A percentile compares a stretch with the other conserved stretches of the same genome.
Evolutionary conservation across 2,797 vertebrate genomes (phyloP).

Genomic region (Myotis vivesi): DNA sequence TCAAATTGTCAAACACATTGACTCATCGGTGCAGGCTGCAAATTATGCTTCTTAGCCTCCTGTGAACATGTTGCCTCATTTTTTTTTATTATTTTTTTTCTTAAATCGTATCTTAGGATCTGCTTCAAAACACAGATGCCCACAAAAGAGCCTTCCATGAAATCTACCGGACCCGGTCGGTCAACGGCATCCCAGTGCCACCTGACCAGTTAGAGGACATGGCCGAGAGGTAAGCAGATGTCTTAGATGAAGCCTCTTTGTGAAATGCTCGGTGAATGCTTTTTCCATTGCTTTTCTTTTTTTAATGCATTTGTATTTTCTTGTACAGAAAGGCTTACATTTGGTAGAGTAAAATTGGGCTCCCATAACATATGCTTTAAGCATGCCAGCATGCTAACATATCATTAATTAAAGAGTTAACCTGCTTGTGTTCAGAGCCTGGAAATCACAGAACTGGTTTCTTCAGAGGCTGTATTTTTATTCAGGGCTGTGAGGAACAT

Average conservation of each 20-base stretch:
- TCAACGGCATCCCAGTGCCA: constrained; percentile 96
- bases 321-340: constrained; percentile 24
- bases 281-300: constrained; percentile 54
- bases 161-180: constrained; percentile 94
- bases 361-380: constrained; percentile 27
- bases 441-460: constrained; percentile 60
- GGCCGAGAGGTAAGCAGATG: constrained; percentile 92
- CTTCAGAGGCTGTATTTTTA: constrained; percentile 70
- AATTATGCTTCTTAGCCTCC: constrained; percentile 82
- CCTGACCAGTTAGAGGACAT: constrained; percentile 97
- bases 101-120: constrained; percentile 87
- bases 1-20: constrained; percentile 81
- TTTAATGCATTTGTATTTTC: not conserved
- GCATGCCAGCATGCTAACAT: constrained; percentile 46
- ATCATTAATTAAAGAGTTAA: constrained; percentile 57
- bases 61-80: constrained; percentile 77
- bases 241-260: constrained; percentile 42
- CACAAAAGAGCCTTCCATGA: constrained; percentile 95
- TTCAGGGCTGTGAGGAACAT: constrained; percentile 76
- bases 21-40: constrained; percentile 83
- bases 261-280: constrained; percentile 38
- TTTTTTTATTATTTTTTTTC: constrained; percentile 61
- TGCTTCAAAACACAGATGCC: constrained; percentile 94
- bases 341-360: not conserved
- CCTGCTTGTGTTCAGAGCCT: constrained; percentile 58